Evolutionary conservation across 2,888 invertebrate genomes (phyloP), one percentile per base, ranked within the genome.

Genomic region (Brassicogethes aeneus): DNA sequence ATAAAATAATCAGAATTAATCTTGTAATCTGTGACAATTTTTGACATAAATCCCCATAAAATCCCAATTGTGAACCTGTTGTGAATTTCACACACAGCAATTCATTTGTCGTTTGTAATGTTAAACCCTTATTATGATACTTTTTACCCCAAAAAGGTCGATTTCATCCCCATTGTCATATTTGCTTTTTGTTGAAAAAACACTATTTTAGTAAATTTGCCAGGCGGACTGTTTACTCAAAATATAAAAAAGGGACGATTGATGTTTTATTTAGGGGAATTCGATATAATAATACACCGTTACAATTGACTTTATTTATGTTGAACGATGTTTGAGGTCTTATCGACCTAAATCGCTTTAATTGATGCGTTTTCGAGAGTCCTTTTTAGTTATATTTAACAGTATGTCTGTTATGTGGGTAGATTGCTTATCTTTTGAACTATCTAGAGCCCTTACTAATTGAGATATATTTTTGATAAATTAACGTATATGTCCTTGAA

Each of bases 141-240:
- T 23, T 23, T 54, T 51, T 50, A 52, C 53, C 55, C 54, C 49
- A 23, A 23, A 23, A 23, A 46, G 36, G 39, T 45, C 43, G 37
- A 39, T 34, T 35, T 17, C 32, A 34, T 43, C 50, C 43, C 50
- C 52, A 54, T 59, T 59, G 59, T 60, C 47, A 52, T 55, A 52
- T 59, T 59, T 57, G 52, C 56, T 56, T 57, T 59, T 59, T 59
- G 58, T 58, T 58, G 58, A 48, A 61, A 61, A 58, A 62, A 62
- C 59, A 59, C 54, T 52, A 54, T 61, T 62, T 59, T 55, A 48
- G 54, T 52, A 61, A 61, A 64, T 60, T 61, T 59, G 52, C 54
- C 54, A 50, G 65, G 65, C 62, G 65, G 59, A 52, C 54, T 65
- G 63, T 65, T 65, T 65, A 65, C 63, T 55, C 55, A 61, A 61